Evolutionary conservation across 2,113 vertebrate species (phyloP).

Genomic region (Corvus moneduloides): DNA sequence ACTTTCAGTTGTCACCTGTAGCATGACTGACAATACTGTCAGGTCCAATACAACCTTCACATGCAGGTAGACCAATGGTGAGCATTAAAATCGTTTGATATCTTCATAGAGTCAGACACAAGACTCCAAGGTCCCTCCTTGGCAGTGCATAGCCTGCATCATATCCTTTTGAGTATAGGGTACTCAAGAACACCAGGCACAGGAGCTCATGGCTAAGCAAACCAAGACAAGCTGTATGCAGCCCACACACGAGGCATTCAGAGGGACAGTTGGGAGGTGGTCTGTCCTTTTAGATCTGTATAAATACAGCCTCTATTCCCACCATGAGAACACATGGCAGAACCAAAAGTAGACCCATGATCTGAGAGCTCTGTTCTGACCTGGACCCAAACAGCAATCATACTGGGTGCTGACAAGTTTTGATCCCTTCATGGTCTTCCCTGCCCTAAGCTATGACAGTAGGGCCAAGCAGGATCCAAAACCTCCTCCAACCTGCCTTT

Average conservation of each 20-base stretch:
- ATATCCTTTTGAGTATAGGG: background rate
- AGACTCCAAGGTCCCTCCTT: background rate
- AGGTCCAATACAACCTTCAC: background rate
- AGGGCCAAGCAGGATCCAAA: background rate
- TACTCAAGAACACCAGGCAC: background rate
- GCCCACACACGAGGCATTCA: background rate
- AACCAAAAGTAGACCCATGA: background rate
- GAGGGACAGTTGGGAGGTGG: background rate
- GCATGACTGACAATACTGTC: background rate
- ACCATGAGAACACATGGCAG: background rate
- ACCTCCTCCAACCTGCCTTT: background rate
- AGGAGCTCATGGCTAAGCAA: background rate
- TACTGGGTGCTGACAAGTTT: background rate
- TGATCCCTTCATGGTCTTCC: background rate
- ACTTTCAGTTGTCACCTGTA: background rate
- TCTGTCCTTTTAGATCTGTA: background rate
- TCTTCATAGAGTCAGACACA: background rate
- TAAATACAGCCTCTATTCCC: background rate
- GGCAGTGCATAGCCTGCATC: background rate
- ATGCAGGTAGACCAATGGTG: fast-evolving
- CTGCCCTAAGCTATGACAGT: background rate
- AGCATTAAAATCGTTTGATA: background rate
- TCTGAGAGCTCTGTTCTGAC: background rate
- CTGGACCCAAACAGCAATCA: background rate
- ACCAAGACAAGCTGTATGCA: background rate